phyloP scores from a whole-genome alignment of 2,888 invertebrate species.

The Campoplex nolae region DNA sequence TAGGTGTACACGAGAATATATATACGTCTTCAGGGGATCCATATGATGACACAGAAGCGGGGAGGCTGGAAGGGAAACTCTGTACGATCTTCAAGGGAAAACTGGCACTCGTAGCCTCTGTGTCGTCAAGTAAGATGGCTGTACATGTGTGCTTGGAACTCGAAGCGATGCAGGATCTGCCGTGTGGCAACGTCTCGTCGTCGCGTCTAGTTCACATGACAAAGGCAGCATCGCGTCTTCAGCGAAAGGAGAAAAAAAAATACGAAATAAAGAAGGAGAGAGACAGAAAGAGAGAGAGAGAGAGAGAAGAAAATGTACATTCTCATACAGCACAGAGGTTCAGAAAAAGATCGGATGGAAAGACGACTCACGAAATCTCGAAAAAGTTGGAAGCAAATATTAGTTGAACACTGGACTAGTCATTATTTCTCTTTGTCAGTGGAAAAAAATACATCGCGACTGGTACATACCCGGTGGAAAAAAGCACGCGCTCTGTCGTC shows the following conservation, averaged over 20 bases:
- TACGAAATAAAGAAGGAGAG: neutral
- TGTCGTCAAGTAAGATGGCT: constrained; percentile 54
- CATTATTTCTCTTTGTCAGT: constrained; percentile 81
- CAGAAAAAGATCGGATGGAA: neutral
- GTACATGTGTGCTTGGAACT: constrained; percentile 52
- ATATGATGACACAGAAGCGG: neutral
- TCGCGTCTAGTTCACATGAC: constrained; percentile 56
- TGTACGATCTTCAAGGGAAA: constrained; percentile 55
- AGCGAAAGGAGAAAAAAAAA: constrained; percentile 26
- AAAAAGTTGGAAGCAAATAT: constrained; percentile 82
- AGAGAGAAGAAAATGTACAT: constrained; percentile 22
- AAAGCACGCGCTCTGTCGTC: constrained; percentile 65
- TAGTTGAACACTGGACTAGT: constrained; percentile 83
- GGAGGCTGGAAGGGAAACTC: constrained; percentile 2
- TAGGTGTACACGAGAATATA: constrained; percentile 34
- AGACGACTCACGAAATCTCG: constrained; percentile 72
- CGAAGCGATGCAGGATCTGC: constrained; percentile 56
- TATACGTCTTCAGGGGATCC: constrained; percentile 45
- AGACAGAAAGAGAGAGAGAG: constrained; percentile 1
- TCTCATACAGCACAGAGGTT: constrained; percentile 4
- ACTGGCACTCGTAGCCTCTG: constrained; percentile 32
- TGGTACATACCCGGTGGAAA: constrained; percentile 49
- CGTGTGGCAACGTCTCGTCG: constrained; percentile 58
- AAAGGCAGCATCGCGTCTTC: constrained; percentile 55
- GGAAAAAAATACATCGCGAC: constrained; percentile 76